Evolutionary conservation across 2,888 invertebrate species (phyloP), one percentile per base, ranked within the genome.

Genomic region (Thecocarcelia acutangulata): DNA sequence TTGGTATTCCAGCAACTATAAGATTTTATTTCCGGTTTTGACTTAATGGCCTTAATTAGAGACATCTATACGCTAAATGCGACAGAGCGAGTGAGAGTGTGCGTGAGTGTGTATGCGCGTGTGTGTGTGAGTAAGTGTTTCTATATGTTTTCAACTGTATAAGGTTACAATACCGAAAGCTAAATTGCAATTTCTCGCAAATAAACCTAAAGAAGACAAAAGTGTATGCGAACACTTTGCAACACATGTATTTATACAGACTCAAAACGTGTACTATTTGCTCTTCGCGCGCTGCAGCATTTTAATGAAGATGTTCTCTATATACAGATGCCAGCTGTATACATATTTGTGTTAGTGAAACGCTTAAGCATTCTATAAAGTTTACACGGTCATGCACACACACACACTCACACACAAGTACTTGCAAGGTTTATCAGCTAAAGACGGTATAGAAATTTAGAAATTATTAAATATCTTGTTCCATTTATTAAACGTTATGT

Each of bases 41-140:
- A 77, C 74, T 82, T 82, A 82, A 82, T 82, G 81, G 77, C 77
- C 78, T 82, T 82, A 82, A 82, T 82, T 82, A 82, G 77, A 82
- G 69, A 77, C 58, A 82, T 82, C 52, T 82, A 77, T 69, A 81
- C 73, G 68, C 50, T 48, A 21, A 12, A 5, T 28, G 28, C 13
- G 11, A 5, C 2, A 19, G 28, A 28, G 40, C 8, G 46, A 19
- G 1, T 13, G 12, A 3, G 3, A 9, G 28, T n/a, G n/a, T 50
- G n/a, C n/a, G n/a, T 59, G 63, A 46, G 6, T 24, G 17, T 50
- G 42, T 37, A 15, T 28, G 19, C 21, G 13, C 24, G 4, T 40
- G 4, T 70, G 21, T 70, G 5, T 17, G 24, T 40, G 17, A 17
- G 12, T 15, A 15, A 24, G 21, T 48, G 33, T 50, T 19, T 44